Percentiles rank a stretch among this genome's conserved stretches.
These are phyloP conservation scores for Microctenopoma stevenorrisi DNA, from an alignment of 2,797 vertebrate genomes.

Conservation along the genomic window DNA sequence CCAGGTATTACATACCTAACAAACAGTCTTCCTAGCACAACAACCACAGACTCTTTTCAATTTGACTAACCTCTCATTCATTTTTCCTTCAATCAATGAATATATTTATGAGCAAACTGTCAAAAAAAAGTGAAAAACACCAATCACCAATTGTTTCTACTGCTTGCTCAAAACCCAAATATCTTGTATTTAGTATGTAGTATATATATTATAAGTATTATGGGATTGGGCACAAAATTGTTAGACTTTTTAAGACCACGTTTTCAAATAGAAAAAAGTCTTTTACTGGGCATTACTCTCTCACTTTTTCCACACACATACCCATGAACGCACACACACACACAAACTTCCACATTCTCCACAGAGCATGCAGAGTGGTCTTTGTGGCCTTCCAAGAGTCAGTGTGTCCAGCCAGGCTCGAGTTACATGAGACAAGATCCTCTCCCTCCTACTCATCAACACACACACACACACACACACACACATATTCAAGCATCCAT, in stretches of 20 bases:
- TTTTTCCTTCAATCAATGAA: background rate
- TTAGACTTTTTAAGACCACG: too few relatives aligned
- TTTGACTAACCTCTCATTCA: background rate
- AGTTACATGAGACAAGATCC: constrained; percentile 69
- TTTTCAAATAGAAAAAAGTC: background rate
- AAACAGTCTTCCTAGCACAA: background rate
- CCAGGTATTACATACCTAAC: background rate
- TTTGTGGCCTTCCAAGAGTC: constrained; percentile 70
- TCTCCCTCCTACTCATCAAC: constrained; percentile 32
- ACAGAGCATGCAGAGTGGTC: constrained; percentile 54
- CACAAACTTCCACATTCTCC: constrained; percentile 61
- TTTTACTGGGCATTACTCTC: background rate
- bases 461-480: constrained; percentile 17
- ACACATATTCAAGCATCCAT: constrained; percentile 49
- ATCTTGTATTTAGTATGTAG: too few relatives aligned
- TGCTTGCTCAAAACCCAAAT: background rate
- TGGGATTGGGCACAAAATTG: too few relatives aligned
- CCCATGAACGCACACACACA: constrained; percentile 32
- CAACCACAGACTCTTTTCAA: background rate
- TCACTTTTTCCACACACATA: constrained; percentile 5
- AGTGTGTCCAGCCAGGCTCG: constrained; percentile 64
- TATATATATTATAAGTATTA: too few relatives aligned
- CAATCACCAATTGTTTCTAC: too few relatives aligned
- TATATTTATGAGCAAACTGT: background rate
- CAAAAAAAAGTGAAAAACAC: background rate